Base-by-base conservation (phyloP, 2,797 vertebrate species). In the Chloroceryle amazona region DNA sequence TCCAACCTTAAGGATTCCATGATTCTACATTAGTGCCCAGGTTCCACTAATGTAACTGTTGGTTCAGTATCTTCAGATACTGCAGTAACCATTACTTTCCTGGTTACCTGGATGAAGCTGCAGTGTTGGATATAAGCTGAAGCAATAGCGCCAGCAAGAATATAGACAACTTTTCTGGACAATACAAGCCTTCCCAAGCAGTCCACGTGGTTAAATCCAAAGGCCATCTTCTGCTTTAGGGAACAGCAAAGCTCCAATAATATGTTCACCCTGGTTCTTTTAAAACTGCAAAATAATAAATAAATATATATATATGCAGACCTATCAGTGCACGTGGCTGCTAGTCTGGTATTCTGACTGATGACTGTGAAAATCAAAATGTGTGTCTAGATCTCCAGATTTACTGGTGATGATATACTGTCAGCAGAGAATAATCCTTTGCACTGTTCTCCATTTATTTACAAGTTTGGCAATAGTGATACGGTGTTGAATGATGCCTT, bases 41-140 rank as follows among this genome's bases (percentile, higher is more conserved):
- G 6, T 4, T 10, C 15, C 4, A 15, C 1, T 18, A 49, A 12
- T 2, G 9, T 2, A 37, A 68, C 3, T 4, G 19, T 49, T 8
- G 1, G 19, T 41, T 60, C 44, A 37, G 42, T 7, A 5, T 5
- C 54, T 41, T 42, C 26, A 39, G 62, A 35, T 42, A 54, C 2
- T 37, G 29, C 79, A 62, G 63, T 5, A 51, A 61, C 55, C 3
- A 0, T 16, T 18, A 1, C 44, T 19, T 57, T 16, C 31, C 25
- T 28, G 19, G 6, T 57, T 6, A 5, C 41, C 42, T 4, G 13
- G 44, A 7, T 25, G 42, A 51, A 49, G 37, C 29, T 42, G 54
- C 26, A 29, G 26, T 0, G 13, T 2, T 49, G 81, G 66, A 42
- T 3, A 1, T 25, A 9, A 15, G 13, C 35, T 41, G 65, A 14